Conservation (phyloP, 2,113 vertebrate genomes). For the Gymnocephalus cernua region DNA sequence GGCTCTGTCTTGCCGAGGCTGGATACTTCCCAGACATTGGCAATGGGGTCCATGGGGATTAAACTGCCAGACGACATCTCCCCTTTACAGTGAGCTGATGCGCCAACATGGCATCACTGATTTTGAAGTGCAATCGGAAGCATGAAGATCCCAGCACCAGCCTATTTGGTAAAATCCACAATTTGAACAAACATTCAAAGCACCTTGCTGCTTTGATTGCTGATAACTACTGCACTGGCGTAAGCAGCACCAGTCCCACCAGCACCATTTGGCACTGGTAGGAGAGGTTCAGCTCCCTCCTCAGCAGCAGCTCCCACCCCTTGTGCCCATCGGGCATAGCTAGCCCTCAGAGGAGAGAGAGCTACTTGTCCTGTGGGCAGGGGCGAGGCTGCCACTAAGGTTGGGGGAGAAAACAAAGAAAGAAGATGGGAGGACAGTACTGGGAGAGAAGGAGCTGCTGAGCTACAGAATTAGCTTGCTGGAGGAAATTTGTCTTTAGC, state of each 20-base stretch:
- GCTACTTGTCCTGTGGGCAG: constrained; percentile 33
- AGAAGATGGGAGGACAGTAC: not conserved
- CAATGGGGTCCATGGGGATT: constrained; percentile 12
- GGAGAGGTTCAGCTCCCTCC: constrained; percentile 20
- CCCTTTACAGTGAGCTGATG: not conserved
- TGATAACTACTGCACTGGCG: constrained; percentile 3
- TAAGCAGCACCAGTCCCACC: constrained; percentile 6
- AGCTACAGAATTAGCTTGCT: not conserved
- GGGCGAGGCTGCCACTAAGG: constrained; percentile 45
- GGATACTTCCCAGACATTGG: not conserved
- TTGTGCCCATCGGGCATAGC: constrained; percentile 27
- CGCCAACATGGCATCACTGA: not conserved
- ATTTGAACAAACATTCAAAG: constrained; percentile 2
- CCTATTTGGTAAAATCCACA: constrained; percentile 7
- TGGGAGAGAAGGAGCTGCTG: not conserved
- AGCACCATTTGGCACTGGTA: constrained; percentile 21
- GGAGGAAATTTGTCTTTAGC: not conserved
- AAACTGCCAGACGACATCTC: constrained; percentile 6
- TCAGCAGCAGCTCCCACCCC: constrained; percentile 22
- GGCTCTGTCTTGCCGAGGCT: not conserved
- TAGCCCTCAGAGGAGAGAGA: constrained; percentile 32
- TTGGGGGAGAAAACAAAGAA: constrained; percentile 38
- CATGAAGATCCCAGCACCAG: not conserved
- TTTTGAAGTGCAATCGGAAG: not conserved
- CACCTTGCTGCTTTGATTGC: not conserved